Evolutionary conservation across 2,888 invertebrate species (phyloP), one percentile per base, ranked within the genome.

Genomic region (Congeria kusceri): DNA sequence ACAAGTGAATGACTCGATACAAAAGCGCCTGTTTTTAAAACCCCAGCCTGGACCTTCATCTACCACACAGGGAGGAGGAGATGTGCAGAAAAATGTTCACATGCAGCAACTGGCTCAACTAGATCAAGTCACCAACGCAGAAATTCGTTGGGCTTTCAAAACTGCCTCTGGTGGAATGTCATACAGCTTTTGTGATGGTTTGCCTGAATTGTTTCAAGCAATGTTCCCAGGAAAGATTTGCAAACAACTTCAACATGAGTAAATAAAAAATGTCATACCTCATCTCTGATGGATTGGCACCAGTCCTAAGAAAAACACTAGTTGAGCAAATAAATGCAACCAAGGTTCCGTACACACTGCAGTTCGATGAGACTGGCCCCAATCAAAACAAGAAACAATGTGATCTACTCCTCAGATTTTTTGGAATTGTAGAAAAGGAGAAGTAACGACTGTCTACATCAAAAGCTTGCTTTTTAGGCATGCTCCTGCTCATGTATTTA

Each of bases 381-480:
- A 59, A 61, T 18, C 77, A 80, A 65, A 71, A n/a, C 20, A 70
- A 46, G 39, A 80, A 83, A 71, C 77, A 80, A 49, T 66, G 57
- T 57, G 79, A 83, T 46, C 47, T 80, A n/a, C 73, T 71, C 39
- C 28, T 80, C 15, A 23, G 77, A 11, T 77, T 61, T 63, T 83
- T n/a, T n/a, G n/a, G n/a, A n/a, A n/a, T n/a, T n/a, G n/a, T n/a
- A n/a, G n/a, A n/a, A n/a, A 64, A 28, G 65, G 65, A 29, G 49
- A 72, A 27, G 66, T 81, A 29, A 44, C 47, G 9, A 47, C 46
- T 28, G 65, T 68, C 5, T 84, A 69, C 53, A 71, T 77, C 20
- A 78, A 76, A 71, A 58, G 76, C 15, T 25, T 65, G 27, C 64
- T 81, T 59, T 80, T 84, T 76, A 75, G 78, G 20, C 81, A 84